These are phyloP conservation scores for Uropetala carovei DNA, from an alignment of 2,888 invertebrate species.

Conservation along the genomic window DNA sequence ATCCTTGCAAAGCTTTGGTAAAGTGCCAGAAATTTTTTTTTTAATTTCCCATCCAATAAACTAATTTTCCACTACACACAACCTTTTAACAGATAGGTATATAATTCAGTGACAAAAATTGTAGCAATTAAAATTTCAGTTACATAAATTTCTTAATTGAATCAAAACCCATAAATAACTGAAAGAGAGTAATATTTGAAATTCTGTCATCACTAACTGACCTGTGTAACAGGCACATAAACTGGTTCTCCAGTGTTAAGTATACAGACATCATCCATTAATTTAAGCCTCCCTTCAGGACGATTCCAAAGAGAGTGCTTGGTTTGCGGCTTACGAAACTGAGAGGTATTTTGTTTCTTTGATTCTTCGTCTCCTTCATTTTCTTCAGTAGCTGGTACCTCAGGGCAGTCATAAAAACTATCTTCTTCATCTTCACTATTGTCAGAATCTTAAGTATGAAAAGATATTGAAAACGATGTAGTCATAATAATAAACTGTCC, in stretches of 20 bases:
- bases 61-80: too few relatives aligned
- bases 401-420: constrained; percentile 86
- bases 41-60: too few relatives aligned
- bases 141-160: background rate
- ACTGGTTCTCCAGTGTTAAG: constrained; percentile 83
- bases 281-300: constrained; percentile 84
- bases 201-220: constrained; percentile 67
- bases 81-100: background rate
- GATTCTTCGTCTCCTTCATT: constrained; percentile 76
- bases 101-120: background rate
- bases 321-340: constrained; percentile 69
- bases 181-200: too few relatives aligned
- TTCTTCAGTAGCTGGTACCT: constrained; percentile 72
- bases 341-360: constrained; percentile 65
- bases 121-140: background rate
- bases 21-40: too few relatives aligned
- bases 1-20: too few relatives aligned
- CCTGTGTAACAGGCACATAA: constrained; percentile 87
- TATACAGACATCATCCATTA: constrained; percentile 82
- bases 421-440: constrained; percentile 78
- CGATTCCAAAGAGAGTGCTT: constrained; percentile 79
- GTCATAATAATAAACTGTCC: background rate
- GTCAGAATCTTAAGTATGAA: constrained; percentile 11
- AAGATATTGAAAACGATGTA: background rate
- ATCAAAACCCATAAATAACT: too few relatives aligned